A percentile compares a stretch with the other conserved stretches of the same genome.
Evolutionary conservation across 2,888 invertebrate genomes (phyloP).

Genomic region (Osmoderma eremita): DNA sequence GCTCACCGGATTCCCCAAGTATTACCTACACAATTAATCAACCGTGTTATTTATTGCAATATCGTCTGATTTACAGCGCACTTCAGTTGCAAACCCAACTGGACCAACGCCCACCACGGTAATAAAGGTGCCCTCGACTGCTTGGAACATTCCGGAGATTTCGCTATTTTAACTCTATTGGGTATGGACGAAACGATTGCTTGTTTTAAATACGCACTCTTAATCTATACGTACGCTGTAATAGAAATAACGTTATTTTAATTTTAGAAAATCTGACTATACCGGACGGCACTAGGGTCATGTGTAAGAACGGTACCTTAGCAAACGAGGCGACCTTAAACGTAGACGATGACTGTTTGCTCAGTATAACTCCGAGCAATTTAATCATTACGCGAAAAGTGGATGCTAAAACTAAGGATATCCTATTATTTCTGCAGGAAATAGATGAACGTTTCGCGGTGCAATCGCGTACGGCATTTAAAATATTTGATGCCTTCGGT

Average conservation of each 20-base stretch:
- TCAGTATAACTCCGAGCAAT: conserved; percentile 70
- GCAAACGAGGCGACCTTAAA: conserved; percentile 64
- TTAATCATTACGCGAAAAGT: conserved; percentile 67
- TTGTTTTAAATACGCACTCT: background rate
- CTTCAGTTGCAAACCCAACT: conserved; percentile 66
- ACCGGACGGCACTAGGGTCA: conserved; percentile 54
- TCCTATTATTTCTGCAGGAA: conserved; percentile 52
- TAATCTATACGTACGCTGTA: background rate
- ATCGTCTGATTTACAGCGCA: background rate
- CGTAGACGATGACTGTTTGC: conserved; percentile 67
- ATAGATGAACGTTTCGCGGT: conserved; percentile 54
- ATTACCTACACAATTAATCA: too few relatives aligned
- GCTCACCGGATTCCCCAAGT: background rate
- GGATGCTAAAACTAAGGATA: conserved; percentile 53
- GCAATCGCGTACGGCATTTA: conserved; percentile 64
- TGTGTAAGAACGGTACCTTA: conserved; percentile 71
- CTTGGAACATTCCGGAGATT: conserved; percentile 66
- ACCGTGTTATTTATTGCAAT: background rate
- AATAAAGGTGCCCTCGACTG: conserved; percentile 72
- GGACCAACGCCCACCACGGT: conserved; percentile 68
- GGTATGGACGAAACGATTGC: conserved; percentile 49
- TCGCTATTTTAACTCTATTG: conserved; percentile 67
- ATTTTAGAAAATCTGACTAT: conserved; percentile 2
- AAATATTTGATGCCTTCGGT: conserved; percentile 71
- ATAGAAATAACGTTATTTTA: background rate